Conservation (phyloP, 1,140 invertebrate genomes). For the Brachionus sp. region DNA sequence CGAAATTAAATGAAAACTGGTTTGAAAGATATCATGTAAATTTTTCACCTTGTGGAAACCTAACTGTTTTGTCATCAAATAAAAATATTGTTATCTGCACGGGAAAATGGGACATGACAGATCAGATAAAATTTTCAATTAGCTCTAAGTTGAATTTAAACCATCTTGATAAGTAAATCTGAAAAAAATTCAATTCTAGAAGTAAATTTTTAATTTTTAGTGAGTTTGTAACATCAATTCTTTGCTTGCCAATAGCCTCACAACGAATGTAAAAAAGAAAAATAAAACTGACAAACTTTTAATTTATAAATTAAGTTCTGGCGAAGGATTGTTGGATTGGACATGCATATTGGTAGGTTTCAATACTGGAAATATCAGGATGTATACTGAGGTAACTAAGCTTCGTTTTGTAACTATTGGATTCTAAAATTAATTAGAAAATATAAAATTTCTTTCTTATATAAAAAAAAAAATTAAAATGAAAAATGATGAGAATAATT, state of each 20-base stretch:
- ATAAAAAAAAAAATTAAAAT: constrained; percentile 24
- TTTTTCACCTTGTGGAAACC: constrained; percentile 36
- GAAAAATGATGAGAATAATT: not conserved
- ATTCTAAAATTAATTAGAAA: not conserved
- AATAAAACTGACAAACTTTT: not conserved
- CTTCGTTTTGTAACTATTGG: constrained; percentile 2
- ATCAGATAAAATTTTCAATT: constrained; percentile 28
- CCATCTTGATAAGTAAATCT: not conserved
- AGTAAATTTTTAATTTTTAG: constrained; percentile 48
- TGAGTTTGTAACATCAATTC: constrained; percentile 53
- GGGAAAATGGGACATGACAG: constrained; percentile 42
- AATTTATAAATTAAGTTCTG: constrained; percentile 56
- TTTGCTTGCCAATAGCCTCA: constrained; percentile 62
- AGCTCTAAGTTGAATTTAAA: not conserved
- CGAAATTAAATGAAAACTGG: not conserved
- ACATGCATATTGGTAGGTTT: constrained; percentile 84
- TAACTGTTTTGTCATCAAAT: not conserved
- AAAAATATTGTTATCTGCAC: constrained; percentile 7
- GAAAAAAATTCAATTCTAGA: not conserved
- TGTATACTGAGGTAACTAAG: constrained; percentile 75
- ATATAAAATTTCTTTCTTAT: not conserved
- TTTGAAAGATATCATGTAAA: constrained; percentile 18
- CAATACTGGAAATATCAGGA: constrained; percentile 74
- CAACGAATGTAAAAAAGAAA: constrained; percentile 60
- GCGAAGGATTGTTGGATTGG: constrained; percentile 77